Evolutionary conservation across 2,888 invertebrate species (phyloP), one percentile per base, ranked within the genome.

Genomic region (Ferdinandea cuprea): DNA sequence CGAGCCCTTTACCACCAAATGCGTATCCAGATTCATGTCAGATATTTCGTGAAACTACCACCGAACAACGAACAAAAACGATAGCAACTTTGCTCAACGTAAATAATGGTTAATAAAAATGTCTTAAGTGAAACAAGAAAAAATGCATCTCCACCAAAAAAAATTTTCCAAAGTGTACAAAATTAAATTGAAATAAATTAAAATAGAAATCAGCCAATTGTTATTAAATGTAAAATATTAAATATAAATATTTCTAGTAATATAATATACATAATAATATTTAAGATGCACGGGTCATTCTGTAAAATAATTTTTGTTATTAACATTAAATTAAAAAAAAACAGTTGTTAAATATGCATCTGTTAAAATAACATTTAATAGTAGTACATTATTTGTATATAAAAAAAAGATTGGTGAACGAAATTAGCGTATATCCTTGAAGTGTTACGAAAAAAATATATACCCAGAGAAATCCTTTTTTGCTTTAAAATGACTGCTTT

Each of bases 101-200:
- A 17, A 81, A 72, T 42, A 52, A 72, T 63, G 77, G 72, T 77
- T 77, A 83, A 81, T 76, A 11, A 9, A 52, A 63, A 15, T n/a
- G n/a, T n/a, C n/a, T n/a, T n/a, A n/a, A n/a, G n/a, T n/a, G n/a
- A 35, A 7, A 28, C 9, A 59, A 52, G 59, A 25, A 61, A 46
- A 25, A 19, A 40, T 80, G 19, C 65, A 85, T 85, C 79, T 87
- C 85, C 85, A 88, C 79, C 85, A 88, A 37, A 86, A 87, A 83
- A 85, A 86, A 87, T 48, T 73, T 58, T 83, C 30, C 37, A 68
- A 68, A 52, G 13, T 83, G 83, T 83, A 83, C 83, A 83, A 83
- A 80, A 56, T 44, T 44, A 5, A 44, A 58, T 61, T 35, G 35
- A 42, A 25, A 37, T 17, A 48, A 66, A 52, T 42, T 65, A 52